Percentiles rank a stretch among this genome's conserved stretches.
Evolutionary conservation across 2,113 vertebrate genomes (phyloP).

Genomic region (Campylomormyrus numenius): DNA sequence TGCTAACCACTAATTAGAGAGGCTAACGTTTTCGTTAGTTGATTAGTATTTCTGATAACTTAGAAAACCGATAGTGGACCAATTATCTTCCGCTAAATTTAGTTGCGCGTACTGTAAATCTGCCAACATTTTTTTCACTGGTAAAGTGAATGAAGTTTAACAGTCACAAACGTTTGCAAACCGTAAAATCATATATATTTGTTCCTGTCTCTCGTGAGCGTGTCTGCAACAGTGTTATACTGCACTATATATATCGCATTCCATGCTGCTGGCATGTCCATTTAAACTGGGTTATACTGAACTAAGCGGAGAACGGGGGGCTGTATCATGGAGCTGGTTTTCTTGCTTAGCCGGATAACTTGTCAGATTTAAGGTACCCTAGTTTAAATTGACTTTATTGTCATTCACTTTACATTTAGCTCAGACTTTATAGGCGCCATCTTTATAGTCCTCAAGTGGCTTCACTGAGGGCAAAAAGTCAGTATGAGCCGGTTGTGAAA

Average conservation of each 20-base stretch:
- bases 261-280: not conserved
- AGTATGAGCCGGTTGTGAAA: too few species aligned
- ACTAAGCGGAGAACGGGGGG: not conserved
- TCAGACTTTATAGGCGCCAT: not conserved
- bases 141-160: not conserved
- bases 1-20: not conserved
- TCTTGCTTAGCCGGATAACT: not conserved
- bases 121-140: not conserved
- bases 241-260: too few species aligned
- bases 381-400: not conserved
- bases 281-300: not conserved
- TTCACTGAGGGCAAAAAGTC: too few species aligned
- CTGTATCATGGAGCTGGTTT: not conserved
- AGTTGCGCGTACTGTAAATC: not conserved
- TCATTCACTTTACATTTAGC: not conserved
- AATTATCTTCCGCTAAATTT: not conserved
- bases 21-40: not conserved
- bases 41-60: not conserved
- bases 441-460: too few species aligned
- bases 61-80: too few species aligned
- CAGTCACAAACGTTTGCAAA: too few species aligned
- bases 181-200: too few species aligned
- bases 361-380: not conserved
- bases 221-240: too few species aligned
- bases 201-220: too few species aligned